phyloP scores from a whole-genome alignment of 2,797 vertebrate species.

The Parauchenoglanis ngamensis region DNA sequence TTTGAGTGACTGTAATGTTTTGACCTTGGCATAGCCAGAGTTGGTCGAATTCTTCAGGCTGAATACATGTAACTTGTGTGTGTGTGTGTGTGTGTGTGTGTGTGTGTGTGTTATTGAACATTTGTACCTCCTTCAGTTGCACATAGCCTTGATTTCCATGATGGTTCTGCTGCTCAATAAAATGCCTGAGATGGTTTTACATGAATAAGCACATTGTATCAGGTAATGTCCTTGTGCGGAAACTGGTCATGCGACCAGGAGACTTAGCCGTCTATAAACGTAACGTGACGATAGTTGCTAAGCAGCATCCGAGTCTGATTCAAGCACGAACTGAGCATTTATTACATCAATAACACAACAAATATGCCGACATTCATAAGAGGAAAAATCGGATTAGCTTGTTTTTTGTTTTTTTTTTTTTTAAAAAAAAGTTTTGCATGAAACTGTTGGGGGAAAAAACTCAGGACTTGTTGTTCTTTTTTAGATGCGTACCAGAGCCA shows the following conservation, averaged over 20 bases:
- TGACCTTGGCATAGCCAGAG: constrained; percentile 2
- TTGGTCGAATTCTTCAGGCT: background rate
- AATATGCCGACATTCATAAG: background rate
- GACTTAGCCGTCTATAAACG: background rate
- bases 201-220: background rate
- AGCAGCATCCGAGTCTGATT: background rate
- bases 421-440: no score
- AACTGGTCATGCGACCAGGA: background rate
- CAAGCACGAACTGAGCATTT: background rate
- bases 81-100: background rate
- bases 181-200: background rate
- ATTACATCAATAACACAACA: background rate
- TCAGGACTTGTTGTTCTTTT: background rate
- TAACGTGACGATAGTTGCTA: background rate
- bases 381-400: background rate
- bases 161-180: background rate
- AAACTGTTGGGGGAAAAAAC: background rate
- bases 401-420: background rate
- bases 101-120: background rate
- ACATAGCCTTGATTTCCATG: background rate
- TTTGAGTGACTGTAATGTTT: constrained; percentile 5
- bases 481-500: background rate
- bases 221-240: background rate
- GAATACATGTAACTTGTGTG: background rate
- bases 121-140: background rate